phyloP scores from a whole-genome alignment of 2,113 vertebrate genomes.

The Chaetodon trifascialis region DNA sequence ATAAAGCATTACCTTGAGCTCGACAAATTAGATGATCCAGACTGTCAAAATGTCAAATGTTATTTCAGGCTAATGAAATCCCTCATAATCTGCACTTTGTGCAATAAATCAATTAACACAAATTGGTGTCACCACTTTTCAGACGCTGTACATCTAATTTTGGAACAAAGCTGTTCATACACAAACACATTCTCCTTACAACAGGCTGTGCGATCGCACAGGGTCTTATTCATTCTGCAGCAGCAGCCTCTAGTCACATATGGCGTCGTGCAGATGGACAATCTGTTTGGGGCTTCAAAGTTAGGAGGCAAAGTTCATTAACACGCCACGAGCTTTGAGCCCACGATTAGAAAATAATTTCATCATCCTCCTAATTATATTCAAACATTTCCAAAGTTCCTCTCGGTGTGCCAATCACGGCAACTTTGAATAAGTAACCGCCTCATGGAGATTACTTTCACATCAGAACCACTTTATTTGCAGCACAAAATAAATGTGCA shows the following conservation, averaged over 20 bases:
- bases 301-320: slow-evolving; percentile 77
- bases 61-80: slow-evolving; percentile 39
- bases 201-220: slow-evolving; percentile 45
- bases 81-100: slow-evolving; percentile 31
- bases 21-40: slow-evolving; percentile 19
- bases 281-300: slow-evolving; percentile 76
- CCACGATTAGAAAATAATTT: slow-evolving; percentile 71
- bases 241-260: slow-evolving; percentile 63
- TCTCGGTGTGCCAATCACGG: slow-evolving; percentile 39
- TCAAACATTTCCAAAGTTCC: slow-evolving; percentile 58
- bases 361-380: slow-evolving; percentile 68
- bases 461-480: slow-evolving; percentile 35
- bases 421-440: slow-evolving; percentile 35
- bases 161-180: slow-evolving; percentile 61
- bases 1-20: slow-evolving; percentile 34
- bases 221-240: slow-evolving; percentile 49
- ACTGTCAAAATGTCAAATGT: slow-evolving; percentile 37
- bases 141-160: slow-evolving; percentile 39
- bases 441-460: slow-evolving; percentile 2
- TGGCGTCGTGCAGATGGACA: slow-evolving; percentile 74
- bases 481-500: slow-evolving; percentile 27
- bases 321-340: slow-evolving; percentile 58
- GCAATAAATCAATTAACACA: slow-evolving; percentile 56
- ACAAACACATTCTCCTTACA: slow-evolving; percentile 47
- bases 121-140: slow-evolving; percentile 32